Base-by-base conservation (phyloP, 2,113 vertebrate species). In the Hemiprocne comata region DNA sequence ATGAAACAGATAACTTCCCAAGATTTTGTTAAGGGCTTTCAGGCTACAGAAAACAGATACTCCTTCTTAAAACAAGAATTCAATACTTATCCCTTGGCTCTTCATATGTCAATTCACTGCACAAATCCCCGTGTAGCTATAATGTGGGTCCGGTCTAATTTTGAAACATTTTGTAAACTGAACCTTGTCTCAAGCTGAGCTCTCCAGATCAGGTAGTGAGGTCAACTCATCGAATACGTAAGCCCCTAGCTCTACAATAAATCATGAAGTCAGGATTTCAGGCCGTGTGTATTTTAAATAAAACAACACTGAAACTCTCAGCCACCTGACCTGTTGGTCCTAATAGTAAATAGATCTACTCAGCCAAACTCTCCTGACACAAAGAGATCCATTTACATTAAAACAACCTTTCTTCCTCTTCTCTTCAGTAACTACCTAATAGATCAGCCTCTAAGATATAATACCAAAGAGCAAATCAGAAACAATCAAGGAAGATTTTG, bases 251-350 rank as follows among this genome's bases (percentile, higher is more conserved):
- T 82, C 62, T 28, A 60, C 31, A 85, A 87, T 89, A 89, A 85
- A 38, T 96, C 87, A 85, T 3, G 12, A 78, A 95, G 44, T 75
- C 58, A 60, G 73, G 28, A 91, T 94, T 94, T 91, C 82, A 91
- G 85, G 23, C 33, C 70, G 13, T 48, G 40, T 48, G 36, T 65
- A 58, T 74, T 81, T 91, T 85, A 89, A 83, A 89, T 80, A 85
- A 94, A 94, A 61, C 24, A 85, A 18, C 50, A 74, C 23, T 19
- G 23, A 91, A 76, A 79, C 42, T 78, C 65, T 71, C 66, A 62
- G 51, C 38, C 61, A 78, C 54, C 85, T 83, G 67, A 85, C 38
- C 42, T 55, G 18, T 16, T 90, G 20, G 36, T 72, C 40, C 64
- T 79, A 61, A 50, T 70, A 87, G 67, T 87, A 78, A 93, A 89